A percentile compares a stretch with the other conserved stretches of the same genome.
These are phyloP conservation scores for Taphrorychus bicolor DNA, from an alignment of 2,888 invertebrate genomes.

Conservation along the genomic window DNA sequence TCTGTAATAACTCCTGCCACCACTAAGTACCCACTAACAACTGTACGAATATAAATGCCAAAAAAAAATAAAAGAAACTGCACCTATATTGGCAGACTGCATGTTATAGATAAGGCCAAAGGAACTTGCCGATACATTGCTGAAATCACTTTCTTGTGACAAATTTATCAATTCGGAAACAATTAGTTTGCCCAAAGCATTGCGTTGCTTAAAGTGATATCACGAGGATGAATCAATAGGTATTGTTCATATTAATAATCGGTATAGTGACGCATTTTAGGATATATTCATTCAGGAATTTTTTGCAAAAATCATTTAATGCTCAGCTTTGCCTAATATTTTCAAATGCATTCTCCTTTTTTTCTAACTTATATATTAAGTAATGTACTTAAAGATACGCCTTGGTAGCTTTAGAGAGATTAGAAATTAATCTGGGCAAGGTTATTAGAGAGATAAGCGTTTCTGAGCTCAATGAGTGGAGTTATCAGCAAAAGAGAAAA, in stretches of 20 bases:
- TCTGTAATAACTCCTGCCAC: not conserved
- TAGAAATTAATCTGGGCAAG: not conserved
- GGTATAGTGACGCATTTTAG: too few species aligned
- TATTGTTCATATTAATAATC: too few species aligned
- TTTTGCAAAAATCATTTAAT: too few species aligned
- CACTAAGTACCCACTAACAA: not conserved
- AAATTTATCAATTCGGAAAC: conserved; percentile 12
- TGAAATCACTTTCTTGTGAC: conserved; percentile 1
- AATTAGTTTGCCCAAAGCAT: conserved; percentile 4
- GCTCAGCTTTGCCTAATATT: too few species aligned
- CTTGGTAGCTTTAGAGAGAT: not conserved
- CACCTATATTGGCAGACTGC: conserved; percentile 17
- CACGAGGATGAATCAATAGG: not conserved
- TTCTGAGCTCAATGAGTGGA: not conserved
- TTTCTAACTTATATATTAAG: not conserved
- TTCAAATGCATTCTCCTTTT: too few species aligned
- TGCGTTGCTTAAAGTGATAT: too few species aligned
- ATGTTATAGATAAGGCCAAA: conserved; percentile 11
- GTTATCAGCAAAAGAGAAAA: conserved; percentile 11
- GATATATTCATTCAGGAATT: too few species aligned
- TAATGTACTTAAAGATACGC: not conserved
- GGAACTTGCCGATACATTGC: not conserved
- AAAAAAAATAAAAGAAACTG: conserved; percentile 3
- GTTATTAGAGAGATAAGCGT: not conserved
- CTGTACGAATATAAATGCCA: not conserved